Conservation (phyloP, 2,113 vertebrate genomes). For the Corvus cornix region DNA sequence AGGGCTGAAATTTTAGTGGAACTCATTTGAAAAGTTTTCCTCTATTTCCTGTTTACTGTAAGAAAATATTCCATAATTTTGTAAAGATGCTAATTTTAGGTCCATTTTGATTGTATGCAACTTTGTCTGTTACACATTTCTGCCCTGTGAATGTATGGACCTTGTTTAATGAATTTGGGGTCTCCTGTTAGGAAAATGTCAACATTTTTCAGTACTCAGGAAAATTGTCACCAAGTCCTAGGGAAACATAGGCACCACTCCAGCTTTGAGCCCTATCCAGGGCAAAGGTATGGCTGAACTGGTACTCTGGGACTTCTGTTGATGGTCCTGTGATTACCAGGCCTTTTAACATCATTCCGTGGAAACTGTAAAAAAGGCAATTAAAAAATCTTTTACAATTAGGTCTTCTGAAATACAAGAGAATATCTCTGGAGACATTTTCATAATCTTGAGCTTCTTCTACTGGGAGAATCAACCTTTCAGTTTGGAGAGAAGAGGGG, state of each 20-base stretch:
- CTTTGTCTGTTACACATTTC: background rate
- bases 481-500: background rate
- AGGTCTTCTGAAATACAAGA: background rate
- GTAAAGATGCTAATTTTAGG: background rate
- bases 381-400: background rate
- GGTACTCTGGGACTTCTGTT: background rate
- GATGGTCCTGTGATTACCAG: background rate
- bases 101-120: background rate
- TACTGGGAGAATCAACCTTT: background rate
- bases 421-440: background rate
- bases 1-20: background rate
- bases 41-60: background rate
- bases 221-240: background rate
- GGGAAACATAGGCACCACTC: background rate
- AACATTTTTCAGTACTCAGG: background rate
- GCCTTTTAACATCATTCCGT: background rate
- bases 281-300: background rate
- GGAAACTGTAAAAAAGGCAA: background rate
- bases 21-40: background rate
- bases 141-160: rapidly evolving
- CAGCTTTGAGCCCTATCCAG: background rate
- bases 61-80: background rate
- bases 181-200: background rate
- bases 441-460: background rate
- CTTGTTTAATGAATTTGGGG: background rate